Evolutionary conservation across 2,113 vertebrate genomes (phyloP).

Genomic region (Onychorhynchus coronatus): DNA sequence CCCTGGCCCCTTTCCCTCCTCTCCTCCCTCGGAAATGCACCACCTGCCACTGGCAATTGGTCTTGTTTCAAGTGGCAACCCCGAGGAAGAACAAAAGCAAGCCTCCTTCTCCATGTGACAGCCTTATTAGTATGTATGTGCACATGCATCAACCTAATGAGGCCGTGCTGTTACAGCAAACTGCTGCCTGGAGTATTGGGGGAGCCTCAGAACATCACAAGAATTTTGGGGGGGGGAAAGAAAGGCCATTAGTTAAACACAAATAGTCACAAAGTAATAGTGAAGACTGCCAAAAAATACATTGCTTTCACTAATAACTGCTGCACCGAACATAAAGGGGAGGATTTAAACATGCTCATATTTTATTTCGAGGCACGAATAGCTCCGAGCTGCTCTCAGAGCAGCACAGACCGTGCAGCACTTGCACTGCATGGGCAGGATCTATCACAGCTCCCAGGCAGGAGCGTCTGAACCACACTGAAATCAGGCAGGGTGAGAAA

Average conservation of each 20-base stretch:
- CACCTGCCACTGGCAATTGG: not conserved
- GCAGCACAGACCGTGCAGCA: not conserved
- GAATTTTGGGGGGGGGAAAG: not conserved
- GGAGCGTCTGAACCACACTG: not conserved
- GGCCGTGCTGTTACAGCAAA: not conserved
- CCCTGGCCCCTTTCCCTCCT: not conserved
- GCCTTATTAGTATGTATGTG: conserved; percentile 24
- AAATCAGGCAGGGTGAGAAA: not conserved
- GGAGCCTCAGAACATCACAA: not conserved
- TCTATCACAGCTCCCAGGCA: not conserved
- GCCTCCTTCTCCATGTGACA: not conserved
- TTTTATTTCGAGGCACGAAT: not conserved
- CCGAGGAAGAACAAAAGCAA: not conserved
- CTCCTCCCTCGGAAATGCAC: not conserved
- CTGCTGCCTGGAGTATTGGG: conserved; percentile 2
- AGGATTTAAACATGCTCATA: not conserved
- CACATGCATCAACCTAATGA: conserved; percentile 57
- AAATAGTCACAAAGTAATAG: conserved; percentile 36
- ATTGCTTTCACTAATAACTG: conserved; percentile 19
- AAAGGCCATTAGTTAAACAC: conserved; percentile 49
- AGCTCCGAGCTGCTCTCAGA: not conserved
- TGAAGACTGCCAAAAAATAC: not conserved
- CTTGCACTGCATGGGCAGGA: not conserved
- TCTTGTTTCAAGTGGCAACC: not conserved
- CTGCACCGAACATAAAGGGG: not conserved